Evolutionary conservation across 1,140 invertebrate genomes (phyloP).

Genomic region (Dendroctonus valens): DNA sequence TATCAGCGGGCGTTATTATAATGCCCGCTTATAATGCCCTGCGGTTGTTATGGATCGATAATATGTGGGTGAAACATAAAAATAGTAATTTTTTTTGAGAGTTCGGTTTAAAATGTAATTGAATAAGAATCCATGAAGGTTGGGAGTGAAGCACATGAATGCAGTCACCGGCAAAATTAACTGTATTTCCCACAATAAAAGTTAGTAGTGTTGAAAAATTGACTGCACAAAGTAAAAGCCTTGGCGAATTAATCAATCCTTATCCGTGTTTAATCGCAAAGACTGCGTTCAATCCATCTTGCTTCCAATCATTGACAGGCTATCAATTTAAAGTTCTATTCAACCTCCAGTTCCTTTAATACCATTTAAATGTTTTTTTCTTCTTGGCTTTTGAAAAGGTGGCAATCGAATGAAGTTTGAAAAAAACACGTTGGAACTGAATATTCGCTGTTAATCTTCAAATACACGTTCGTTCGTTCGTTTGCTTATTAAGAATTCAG

Average conservation of each 20-base stretch:
- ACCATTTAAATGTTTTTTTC: conserved; percentile 28
- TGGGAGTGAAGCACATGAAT: too few species aligned
- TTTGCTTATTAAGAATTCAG: too few species aligned
- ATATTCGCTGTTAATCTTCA: too few species aligned
- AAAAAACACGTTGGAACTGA: neutral
- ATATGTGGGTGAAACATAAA: too few species aligned
- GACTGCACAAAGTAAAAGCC: neutral
- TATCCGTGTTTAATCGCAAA: conserved; percentile 26
- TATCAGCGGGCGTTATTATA: too few species aligned
- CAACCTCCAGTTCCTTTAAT: conserved; percentile 27
- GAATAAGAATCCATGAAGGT: too few species aligned
- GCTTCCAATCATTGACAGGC: conserved; percentile 30
- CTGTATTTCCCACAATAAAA: neutral
- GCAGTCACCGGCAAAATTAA: neutral
- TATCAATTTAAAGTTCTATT: conserved; percentile 31
- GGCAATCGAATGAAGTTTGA: conserved; percentile 8
- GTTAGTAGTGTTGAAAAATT: too few species aligned
- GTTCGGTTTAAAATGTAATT: too few species aligned
- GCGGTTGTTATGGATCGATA: too few species aligned
- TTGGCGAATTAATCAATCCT: conserved; percentile 20
- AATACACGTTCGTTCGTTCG: too few species aligned
- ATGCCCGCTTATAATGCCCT: too few species aligned
- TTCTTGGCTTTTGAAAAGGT: conserved; percentile 8
- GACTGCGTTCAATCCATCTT: conserved; percentile 23
- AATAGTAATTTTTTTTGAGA: too few species aligned